These are phyloP conservation scores for Scortum barcoo DNA, from an alignment of 2,113 vertebrate species.

Conservation along the genomic window DNA sequence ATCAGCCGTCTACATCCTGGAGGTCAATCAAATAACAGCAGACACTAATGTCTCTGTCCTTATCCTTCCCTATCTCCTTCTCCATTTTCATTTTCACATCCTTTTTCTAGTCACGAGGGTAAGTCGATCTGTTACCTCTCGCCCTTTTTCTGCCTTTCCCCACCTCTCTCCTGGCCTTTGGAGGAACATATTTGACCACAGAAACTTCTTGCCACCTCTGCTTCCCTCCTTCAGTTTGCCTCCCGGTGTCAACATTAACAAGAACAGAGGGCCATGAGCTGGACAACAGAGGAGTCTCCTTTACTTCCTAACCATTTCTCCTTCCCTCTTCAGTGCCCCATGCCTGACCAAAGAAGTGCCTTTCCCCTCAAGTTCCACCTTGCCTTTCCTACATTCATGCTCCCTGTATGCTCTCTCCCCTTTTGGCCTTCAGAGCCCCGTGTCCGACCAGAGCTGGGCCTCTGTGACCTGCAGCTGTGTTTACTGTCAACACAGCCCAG, in stretches of 20 bases:
- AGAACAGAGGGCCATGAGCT: conserved; percentile 25
- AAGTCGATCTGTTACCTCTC: background rate
- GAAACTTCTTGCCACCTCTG: background rate
- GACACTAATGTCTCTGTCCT: background rate
- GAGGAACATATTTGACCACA: conserved; percentile 10
- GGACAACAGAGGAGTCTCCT: conserved; percentile 16
- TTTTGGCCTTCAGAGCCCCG: conserved; percentile 71
- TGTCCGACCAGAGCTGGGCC: conserved; percentile 80
- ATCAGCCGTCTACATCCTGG: background rate
- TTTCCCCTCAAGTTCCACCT: conserved; percentile 40
- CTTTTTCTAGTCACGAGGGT: conserved; percentile 1
- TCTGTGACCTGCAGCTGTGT: conserved; percentile 88
- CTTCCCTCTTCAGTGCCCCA: conserved; percentile 8
- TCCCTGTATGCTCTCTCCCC: conserved; percentile 55
- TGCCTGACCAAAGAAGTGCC: conserved; percentile 11
- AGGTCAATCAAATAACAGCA: no score
- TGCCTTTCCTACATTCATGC: conserved; percentile 49
- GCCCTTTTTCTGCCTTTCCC: background rate
- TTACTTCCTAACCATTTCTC: conserved; percentile 12
- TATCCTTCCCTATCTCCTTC: background rate
- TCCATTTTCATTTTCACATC: background rate
- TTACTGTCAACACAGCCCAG: conserved; percentile 86
- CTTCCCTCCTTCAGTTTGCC: conserved; percentile 9
- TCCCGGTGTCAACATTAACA: conserved; percentile 5
- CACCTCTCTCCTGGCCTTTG: background rate